Evolutionary conservation across 2,113 vertebrate genomes (phyloP).

Genomic region (Talpa occidentalis): DNA sequence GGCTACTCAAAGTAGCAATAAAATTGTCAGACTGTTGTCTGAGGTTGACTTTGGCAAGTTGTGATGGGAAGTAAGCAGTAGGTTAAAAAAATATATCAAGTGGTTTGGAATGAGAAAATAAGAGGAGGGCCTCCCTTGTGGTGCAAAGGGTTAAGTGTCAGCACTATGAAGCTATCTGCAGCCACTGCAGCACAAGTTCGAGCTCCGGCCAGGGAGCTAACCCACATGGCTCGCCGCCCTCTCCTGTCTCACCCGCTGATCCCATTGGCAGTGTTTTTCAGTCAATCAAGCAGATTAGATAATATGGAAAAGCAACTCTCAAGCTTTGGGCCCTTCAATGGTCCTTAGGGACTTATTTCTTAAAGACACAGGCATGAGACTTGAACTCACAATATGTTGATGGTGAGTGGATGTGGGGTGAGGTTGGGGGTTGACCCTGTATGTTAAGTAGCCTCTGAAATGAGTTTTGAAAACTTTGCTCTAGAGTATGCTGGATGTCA

Average conservation of each 20-base stretch:
- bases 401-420: not conserved
- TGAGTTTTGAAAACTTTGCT: not conserved
- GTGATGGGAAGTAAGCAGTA: not conserved
- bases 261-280: no score
- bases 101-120: not conserved
- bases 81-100: conserved; percentile 8
- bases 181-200: no score
- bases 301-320: not conserved
- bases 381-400: not conserved
- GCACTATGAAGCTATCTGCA: no score
- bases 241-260: no score
- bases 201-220: no score
- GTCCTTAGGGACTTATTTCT: not conserved
- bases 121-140: no score
- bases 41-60: not conserved
- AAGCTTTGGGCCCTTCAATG: not conserved
- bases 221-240: no score
- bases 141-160: no score
- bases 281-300: not conserved
- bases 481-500: not conserved
- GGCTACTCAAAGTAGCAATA: not conserved
- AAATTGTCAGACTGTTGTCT: not conserved
- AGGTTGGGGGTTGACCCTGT: not conserved
- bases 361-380: not conserved
- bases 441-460: not conserved